phyloP scores from a whole-genome alignment of 2,113 vertebrate species.

The Petaurus breviceps region DNA sequence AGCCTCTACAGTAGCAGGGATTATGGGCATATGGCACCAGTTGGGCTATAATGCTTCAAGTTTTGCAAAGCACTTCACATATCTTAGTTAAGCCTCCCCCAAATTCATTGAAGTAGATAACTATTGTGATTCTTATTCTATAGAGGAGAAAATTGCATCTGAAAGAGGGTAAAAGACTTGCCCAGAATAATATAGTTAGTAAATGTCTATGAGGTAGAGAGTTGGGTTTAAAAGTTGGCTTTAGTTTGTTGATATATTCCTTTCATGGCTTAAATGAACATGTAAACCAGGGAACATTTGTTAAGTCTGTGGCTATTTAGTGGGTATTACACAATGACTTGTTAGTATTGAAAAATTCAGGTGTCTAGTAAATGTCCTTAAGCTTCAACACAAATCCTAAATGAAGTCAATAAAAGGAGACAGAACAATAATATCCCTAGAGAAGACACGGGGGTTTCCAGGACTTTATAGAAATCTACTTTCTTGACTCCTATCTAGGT shows the following conservation, averaged over 20 bases:
- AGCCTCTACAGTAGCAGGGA: background rate
- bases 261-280: constrained; percentile 32
- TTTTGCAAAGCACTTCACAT: background rate
- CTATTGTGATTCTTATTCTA: background rate
- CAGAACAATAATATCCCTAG: constrained; percentile 9
- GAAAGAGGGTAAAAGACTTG: background rate
- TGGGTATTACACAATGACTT: background rate
- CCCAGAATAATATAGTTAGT: background rate
- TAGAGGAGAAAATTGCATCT: background rate
- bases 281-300: background rate
- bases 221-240: constrained; percentile 43
- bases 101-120: background rate
- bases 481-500: background rate
- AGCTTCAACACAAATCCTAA: constrained; percentile 40
- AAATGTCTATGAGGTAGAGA: constrained; percentile 2
- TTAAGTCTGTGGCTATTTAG: constrained; percentile 32
- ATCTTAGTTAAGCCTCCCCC: background rate
- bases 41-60: background rate
- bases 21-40: background rate
- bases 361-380: constrained; percentile 18
- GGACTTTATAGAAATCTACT: background rate
- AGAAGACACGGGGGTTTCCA: constrained; percentile 38
- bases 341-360: constrained; percentile 34
- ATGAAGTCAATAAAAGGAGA: constrained; percentile 23
- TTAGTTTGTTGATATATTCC: constrained; percentile 26